Evolutionary conservation across 1,140 invertebrate genomes (phyloP).

Genomic region (Globodera ellingtonae): DNA sequence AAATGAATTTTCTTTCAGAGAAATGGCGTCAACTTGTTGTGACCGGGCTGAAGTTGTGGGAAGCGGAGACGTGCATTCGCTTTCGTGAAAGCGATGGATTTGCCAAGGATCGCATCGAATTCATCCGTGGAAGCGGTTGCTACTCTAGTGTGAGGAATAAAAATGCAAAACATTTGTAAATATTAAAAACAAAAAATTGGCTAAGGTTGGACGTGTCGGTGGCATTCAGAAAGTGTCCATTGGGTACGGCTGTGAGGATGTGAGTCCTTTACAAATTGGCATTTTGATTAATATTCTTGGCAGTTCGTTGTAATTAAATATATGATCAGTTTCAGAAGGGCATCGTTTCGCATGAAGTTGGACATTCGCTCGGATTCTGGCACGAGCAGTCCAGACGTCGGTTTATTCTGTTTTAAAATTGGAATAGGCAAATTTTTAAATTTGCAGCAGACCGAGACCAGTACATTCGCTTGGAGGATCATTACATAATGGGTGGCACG

Average conservation of each 20-base stretch:
- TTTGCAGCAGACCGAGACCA: constrained; percentile 64
- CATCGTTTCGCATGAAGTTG: constrained; percentile 68
- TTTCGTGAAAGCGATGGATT: constrained; percentile 47
- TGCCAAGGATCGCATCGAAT: constrained; percentile 57
- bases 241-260: constrained; percentile 61
- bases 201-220: constrained; percentile 37
- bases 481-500: constrained; percentile 60
- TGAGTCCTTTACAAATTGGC: constrained; percentile 33
- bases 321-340: constrained; percentile 51
- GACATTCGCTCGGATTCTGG: constrained; percentile 68
- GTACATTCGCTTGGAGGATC: constrained; percentile 63
- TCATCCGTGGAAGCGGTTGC: constrained; percentile 61
- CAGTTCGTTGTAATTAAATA: neutral
- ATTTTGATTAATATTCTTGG: neutral
- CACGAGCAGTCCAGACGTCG: constrained; percentile 67
- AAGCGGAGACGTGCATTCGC: constrained; percentile 59
- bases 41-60: constrained; percentile 59
- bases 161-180: neutral
- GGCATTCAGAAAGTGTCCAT: constrained; percentile 61
- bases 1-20: constrained; percentile 38
- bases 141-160: constrained; percentile 59
- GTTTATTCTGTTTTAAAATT: neutral
- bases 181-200: neutral
- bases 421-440: neutral
- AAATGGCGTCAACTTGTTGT: constrained; percentile 58